Evolutionary conservation across 2,113 vertebrate species (phyloP).

Genomic region (Kobus ellipsiprymnus): DNA sequence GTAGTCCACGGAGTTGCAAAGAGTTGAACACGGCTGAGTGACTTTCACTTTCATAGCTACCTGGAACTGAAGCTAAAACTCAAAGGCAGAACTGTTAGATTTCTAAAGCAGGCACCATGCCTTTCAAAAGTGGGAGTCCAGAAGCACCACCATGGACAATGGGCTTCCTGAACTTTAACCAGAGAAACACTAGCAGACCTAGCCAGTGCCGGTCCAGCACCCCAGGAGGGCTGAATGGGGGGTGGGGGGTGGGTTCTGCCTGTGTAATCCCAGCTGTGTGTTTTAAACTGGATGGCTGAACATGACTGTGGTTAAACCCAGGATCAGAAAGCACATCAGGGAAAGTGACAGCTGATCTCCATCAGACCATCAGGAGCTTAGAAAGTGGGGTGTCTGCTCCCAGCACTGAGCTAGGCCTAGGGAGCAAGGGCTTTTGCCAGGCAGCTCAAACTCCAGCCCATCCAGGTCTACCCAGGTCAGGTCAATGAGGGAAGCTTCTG

Average conservation of each 20-base stretch:
- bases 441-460: background rate
- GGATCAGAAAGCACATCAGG: background rate
- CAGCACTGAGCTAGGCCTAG: background rate
- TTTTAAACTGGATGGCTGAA: background rate
- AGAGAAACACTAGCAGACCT: background rate
- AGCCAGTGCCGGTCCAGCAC: background rate
- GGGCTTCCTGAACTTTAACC: background rate
- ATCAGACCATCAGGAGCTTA: background rate
- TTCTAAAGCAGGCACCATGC: background rate
- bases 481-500: background rate
- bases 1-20: background rate
- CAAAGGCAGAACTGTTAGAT: background rate
- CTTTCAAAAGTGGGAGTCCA: background rate
- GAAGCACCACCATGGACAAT: background rate
- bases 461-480: background rate
- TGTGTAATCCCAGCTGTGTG: background rate
- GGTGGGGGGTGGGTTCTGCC: rapidly evolving
- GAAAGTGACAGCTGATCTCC: background rate
- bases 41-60: background rate
- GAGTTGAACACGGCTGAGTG: rapidly evolving
- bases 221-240: rapidly evolving
- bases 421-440: background rate
- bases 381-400: background rate
- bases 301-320: background rate
- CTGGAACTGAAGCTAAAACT: background rate